phyloP scores from a whole-genome alignment of 2,113 vertebrate species.

The Ardeotis arabs region DNA sequence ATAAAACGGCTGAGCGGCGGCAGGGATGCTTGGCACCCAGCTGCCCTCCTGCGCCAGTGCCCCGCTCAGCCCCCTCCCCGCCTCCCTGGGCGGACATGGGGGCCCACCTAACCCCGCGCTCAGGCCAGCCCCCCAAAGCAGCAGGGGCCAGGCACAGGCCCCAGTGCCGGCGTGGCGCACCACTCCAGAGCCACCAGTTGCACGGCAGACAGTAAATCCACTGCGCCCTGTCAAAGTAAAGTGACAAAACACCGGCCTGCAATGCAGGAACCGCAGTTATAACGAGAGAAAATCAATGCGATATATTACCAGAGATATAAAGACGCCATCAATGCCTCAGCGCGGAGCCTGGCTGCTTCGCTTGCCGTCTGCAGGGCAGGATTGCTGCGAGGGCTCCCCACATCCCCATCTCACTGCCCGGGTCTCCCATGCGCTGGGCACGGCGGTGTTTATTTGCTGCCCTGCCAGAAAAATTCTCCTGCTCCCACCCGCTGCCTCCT shows the following conservation, averaged over 20 bases:
- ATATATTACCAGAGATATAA: slow-evolving; percentile 28
- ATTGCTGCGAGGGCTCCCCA: not conserved
- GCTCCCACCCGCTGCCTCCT: not conserved
- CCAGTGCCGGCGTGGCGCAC: accelerated
- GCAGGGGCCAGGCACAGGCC: accelerated
- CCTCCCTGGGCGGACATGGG: accelerated
- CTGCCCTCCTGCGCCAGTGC: accelerated
- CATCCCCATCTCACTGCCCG: accelerated
- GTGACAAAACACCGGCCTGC: slow-evolving; percentile 30
- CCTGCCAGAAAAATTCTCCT: not conserved
- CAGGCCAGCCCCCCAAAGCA: not conserved
- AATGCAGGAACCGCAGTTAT: slow-evolving; percentile 38
- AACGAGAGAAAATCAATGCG: slow-evolving; percentile 58
- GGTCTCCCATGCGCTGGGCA: not conserved
- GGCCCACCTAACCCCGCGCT: accelerated
- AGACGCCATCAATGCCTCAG: not conserved
- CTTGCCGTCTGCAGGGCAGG: accelerated
- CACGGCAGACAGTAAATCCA: not conserved
- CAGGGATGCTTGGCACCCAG: not conserved
- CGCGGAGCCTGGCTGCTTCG: accelerated
- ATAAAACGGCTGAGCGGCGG: not conserved
- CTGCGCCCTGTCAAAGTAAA: slow-evolving; percentile 15
- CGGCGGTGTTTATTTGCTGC: not conserved
- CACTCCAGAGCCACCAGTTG: not conserved
- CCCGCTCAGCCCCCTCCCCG: accelerated